Conservation (phyloP, 1,140 invertebrate genomes). For the Pogonognathellus flavescens region DNA sequence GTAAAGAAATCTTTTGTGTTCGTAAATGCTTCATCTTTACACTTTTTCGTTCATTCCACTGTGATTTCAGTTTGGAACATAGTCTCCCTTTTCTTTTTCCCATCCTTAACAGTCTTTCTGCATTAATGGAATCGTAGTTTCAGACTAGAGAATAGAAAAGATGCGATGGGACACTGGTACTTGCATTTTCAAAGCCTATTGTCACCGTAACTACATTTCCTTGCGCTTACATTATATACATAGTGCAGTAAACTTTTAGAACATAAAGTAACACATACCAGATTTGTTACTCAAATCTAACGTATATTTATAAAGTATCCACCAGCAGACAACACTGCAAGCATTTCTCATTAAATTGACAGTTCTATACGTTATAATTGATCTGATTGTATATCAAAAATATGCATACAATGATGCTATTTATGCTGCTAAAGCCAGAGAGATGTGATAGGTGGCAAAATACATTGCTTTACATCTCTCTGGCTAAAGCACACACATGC, state of each 20-base stretch:
- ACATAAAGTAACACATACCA: too few species aligned
- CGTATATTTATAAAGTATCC: too few species aligned
- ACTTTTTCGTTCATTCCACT: conserved; percentile 60
- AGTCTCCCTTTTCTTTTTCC: conserved; percentile 36
- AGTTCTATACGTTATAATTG: too few species aligned
- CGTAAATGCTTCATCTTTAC: conserved; percentile 67
- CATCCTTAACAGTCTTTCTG: conserved; percentile 32
- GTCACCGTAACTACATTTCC: background rate
- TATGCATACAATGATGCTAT: too few species aligned
- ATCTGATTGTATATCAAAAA: too few species aligned
- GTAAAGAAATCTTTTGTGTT: conserved; percentile 66
- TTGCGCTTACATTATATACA: background rate
- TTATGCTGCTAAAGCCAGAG: too few species aligned
- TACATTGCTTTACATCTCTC: too few species aligned
- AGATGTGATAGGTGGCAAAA: too few species aligned
- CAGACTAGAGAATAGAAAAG: background rate
- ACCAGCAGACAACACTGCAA: too few species aligned
- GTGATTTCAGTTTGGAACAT: conserved; percentile 30
- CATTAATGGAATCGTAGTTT: conserved; percentile 17
- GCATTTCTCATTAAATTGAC: too few species aligned
- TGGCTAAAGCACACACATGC: too few species aligned
- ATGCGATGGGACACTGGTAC: background rate
- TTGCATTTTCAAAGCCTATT: background rate
- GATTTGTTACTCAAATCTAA: too few species aligned
- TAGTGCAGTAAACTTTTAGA: background rate